Evolutionary conservation across 23 tunicate species (phyloP).

Genomic region (Styela clava): DNA sequence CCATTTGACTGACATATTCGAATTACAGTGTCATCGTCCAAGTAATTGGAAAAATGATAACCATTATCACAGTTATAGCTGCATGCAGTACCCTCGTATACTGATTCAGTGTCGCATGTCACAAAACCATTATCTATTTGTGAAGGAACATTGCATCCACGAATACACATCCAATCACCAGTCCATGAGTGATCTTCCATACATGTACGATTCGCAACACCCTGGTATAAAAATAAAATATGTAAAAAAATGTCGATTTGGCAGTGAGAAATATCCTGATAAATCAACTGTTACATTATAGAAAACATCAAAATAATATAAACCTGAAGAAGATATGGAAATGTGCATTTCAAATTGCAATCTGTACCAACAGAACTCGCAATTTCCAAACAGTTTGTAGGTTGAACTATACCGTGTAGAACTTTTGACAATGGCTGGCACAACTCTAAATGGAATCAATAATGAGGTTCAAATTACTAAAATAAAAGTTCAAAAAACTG

Average conservation of each 20-base stretch:
- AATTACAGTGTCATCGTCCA: constrained; percentile 5
- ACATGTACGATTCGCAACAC: constrained; percentile 10
- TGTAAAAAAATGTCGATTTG: too few relatives aligned
- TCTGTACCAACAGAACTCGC: constrained; percentile 20
- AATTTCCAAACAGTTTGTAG: neutral
- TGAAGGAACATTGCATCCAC: constrained; percentile 31
- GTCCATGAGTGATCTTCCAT: constrained; percentile 42
- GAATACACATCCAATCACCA: constrained; percentile 30
- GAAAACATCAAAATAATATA: too few relatives aligned
- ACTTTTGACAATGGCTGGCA: constrained; percentile 23
- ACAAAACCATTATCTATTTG: constrained; percentile 26
- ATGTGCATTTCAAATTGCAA: constrained; percentile 25
- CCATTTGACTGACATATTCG: constrained; percentile 54
- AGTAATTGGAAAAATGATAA: constrained; percentile 18
- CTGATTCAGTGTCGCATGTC: constrained; percentile 14
- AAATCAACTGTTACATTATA: too few relatives aligned
- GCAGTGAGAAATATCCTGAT: too few relatives aligned
- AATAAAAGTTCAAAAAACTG: too few relatives aligned
- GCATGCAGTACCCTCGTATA: constrained; percentile 44
- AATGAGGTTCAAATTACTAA: too few relatives aligned
- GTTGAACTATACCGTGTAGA: constrained; percentile 25
- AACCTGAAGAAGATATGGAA: constrained; percentile 33
- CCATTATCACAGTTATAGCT: constrained; percentile 34
- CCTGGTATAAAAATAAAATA: constrained; percentile 6
- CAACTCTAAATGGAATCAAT: constrained; percentile 8